These are phyloP conservation scores for Perca schrenkii DNA, from an alignment of 2,113 vertebrate species.

Conservation along the genomic window DNA sequence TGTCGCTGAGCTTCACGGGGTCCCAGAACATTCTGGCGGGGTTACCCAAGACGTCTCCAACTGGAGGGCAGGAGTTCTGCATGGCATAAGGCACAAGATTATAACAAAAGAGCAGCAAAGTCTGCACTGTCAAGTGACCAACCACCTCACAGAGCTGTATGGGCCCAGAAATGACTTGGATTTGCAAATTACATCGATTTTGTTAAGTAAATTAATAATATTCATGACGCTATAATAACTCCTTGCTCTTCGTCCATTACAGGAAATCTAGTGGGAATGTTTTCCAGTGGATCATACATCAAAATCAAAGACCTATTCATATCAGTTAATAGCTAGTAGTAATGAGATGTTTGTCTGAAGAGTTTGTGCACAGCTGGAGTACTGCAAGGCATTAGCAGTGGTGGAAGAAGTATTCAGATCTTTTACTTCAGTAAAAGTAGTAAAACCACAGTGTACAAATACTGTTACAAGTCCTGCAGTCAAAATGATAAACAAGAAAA, in stretches of 20 bases:
- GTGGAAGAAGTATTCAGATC: no score
- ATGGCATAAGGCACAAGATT: background rate
- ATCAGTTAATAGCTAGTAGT: background rate
- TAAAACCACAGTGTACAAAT: no score
- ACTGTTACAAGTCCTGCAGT: no score
- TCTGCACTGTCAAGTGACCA: background rate
- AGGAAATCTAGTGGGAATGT: background rate
- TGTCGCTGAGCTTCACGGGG: constrained; percentile 88
- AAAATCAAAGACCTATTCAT: background rate
- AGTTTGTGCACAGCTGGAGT: background rate
- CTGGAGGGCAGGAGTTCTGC: constrained; percentile 91
- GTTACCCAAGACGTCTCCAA: constrained; percentile 86
- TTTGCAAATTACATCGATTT: no score
- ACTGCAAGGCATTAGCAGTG: no score
- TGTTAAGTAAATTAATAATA: background rate
- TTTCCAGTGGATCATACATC: background rate
- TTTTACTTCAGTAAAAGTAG: no score
- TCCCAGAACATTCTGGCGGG: constrained; percentile 90
- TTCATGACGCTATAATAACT: background rate
- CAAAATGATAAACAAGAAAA: no score
- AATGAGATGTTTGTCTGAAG: background rate
- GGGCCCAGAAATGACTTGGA: background rate
- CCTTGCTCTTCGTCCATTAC: background rate
- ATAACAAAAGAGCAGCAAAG: background rate
- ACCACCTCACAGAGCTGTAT: background rate